A percentile compares a stretch with the other conserved stretches of the same genome.
phyloP scores from a whole-genome alignment of 2,888 invertebrate genomes.

The Macaria liturata region DNA sequence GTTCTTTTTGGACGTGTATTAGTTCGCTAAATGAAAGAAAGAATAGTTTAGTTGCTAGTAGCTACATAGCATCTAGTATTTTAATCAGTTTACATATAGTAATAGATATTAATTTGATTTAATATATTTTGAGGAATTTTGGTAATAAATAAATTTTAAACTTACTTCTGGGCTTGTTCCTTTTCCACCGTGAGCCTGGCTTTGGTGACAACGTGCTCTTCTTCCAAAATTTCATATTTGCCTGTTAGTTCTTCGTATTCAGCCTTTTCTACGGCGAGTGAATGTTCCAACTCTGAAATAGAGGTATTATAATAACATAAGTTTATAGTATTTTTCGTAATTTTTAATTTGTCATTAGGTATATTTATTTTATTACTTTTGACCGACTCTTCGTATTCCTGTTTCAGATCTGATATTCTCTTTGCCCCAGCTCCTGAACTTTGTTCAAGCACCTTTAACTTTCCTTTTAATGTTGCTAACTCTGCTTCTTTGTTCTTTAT shows the following conservation, averaged over 20 bases:
- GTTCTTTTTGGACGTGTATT: conserved; percentile 84
- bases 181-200: conserved; percentile 92
- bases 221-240: conserved; percentile 92
- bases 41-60: not conserved
- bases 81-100: too few species aligned
- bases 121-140: too few species aligned
- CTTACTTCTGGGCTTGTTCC: conserved; percentile 88
- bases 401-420: conserved; percentile 86
- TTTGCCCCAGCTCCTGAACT: conserved; percentile 84
- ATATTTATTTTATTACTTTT: conserved; percentile 81
- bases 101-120: too few species aligned
- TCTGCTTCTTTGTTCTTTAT: conserved; percentile 90
- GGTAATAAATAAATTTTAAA: too few species aligned
- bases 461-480: conserved; percentile 89
- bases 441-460: conserved; percentile 86
- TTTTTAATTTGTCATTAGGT: not conserved
- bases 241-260: conserved; percentile 91
- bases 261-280: conserved; percentile 86
- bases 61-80: too few species aligned
- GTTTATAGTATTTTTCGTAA: not conserved
- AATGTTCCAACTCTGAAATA: conserved; percentile 86
- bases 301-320: not conserved
- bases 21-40: conserved; percentile 78
- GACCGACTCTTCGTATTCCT: conserved; percentile 86
- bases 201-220: conserved; percentile 93